These are phyloP conservation scores for Caenorhabditis japonica DNA, from an alignment of 2,888 invertebrate genomes.

Conservation along the genomic window DNA sequence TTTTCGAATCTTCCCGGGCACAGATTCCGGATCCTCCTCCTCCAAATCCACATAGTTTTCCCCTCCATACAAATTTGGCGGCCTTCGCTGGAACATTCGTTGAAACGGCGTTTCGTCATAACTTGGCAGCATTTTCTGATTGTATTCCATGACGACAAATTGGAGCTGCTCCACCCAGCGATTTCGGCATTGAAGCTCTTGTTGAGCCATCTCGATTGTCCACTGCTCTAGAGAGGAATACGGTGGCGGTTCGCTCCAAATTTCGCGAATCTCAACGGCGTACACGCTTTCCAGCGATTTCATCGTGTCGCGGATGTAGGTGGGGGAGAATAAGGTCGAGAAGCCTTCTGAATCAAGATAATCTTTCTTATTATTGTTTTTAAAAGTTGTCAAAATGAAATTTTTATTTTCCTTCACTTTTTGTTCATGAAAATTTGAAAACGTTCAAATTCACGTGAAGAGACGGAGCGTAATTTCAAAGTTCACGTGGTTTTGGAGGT, in stretches of 20 bases:
- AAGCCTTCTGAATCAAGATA: constrained; percentile 46
- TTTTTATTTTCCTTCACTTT: too few relatives aligned
- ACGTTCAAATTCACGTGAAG: too few relatives aligned
- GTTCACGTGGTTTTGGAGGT: too few relatives aligned
- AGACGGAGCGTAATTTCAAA: too few relatives aligned
- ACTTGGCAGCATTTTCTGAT: constrained; percentile 31
- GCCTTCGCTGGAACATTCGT: constrained; percentile 55
- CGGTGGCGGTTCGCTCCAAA: constrained; percentile 50
- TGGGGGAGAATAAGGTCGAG: constrained; percentile 29
- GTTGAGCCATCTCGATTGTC: constrained; percentile 24
- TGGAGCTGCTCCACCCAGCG: constrained; percentile 59
- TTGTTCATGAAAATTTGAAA: too few relatives aligned
- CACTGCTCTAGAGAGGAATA: constrained; percentile 41
- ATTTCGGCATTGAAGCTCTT: constrained; percentile 39
- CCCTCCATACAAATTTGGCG: constrained; percentile 36
- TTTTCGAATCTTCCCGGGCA: not conserved
- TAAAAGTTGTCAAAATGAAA: not conserved
- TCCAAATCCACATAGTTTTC: constrained; percentile 3
- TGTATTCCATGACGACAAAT: constrained; percentile 53
- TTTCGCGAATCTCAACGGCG: constrained; percentile 47
- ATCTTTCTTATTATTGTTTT: not conserved
- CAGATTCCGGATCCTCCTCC: too few relatives aligned
- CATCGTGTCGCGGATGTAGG: constrained; percentile 51
- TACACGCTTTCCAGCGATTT: constrained; percentile 47
- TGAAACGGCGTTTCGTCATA: constrained; percentile 21